Conservation (phyloP, 2,888 invertebrate genomes). For the Mechanitis mazaeus region DNA sequence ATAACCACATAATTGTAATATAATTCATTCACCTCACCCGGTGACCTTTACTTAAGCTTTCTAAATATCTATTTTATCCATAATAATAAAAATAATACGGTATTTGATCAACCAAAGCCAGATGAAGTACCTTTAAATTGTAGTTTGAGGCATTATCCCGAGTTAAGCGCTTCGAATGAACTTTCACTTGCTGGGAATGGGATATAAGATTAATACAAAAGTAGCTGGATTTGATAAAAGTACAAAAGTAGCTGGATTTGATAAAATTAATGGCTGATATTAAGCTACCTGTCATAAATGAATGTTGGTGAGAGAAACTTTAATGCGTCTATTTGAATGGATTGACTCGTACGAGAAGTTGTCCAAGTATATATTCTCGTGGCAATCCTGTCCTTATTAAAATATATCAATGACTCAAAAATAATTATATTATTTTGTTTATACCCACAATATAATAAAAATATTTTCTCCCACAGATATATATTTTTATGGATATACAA, state of each 20-base stretch:
- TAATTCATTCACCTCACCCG: slow-evolving; percentile 13
- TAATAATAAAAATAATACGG: slow-evolving; percentile 34
- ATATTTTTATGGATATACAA: no score
- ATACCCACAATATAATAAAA: no score
- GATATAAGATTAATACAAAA: slow-evolving; percentile 40
- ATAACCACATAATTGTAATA: slow-evolving; percentile 13
- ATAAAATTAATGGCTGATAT: slow-evolving; percentile 40
- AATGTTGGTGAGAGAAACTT: slow-evolving; percentile 32
- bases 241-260: slow-evolving; percentile 41
- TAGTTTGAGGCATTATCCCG: slow-evolving; percentile 35
- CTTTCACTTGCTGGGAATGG: slow-evolving; percentile 51
- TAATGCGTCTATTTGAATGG: slow-evolving; percentile 24
- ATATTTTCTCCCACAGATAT: no score
- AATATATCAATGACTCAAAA: slow-evolving; percentile 28
- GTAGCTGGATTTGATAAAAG: slow-evolving; percentile 38
- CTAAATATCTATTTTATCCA: slow-evolving; percentile 9
- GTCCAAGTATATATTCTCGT: slow-evolving; percentile 26
- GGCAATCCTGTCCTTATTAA: slow-evolving; percentile 10
- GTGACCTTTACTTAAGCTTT: slow-evolving; percentile 16
- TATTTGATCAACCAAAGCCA: slow-evolving; percentile 26
- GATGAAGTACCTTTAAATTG: slow-evolving; percentile 46
- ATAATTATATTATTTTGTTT: no score
- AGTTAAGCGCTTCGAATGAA: slow-evolving; percentile 42
- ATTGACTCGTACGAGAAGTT: slow-evolving; percentile 18
- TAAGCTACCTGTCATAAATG: slow-evolving; percentile 34